A percentile compares a stretch with the other conserved stretches of the same genome.
Conservation (phyloP, 2,797 vertebrate genomes). For the Poecile montanus region DNA sequence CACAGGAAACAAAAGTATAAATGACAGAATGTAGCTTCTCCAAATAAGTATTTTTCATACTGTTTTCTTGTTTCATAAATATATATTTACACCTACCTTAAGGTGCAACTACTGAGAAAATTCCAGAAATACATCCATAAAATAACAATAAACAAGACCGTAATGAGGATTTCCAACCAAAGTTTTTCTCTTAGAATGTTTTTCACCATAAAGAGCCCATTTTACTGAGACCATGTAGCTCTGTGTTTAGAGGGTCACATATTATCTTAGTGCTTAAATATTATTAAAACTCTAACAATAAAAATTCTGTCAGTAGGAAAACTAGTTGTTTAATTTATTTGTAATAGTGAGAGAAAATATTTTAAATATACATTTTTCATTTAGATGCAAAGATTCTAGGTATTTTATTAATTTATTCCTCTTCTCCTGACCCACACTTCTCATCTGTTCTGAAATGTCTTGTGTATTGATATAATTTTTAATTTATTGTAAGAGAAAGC, state of each 20-base stretch:
- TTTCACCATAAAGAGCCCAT: not conserved
- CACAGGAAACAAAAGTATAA: not conserved
- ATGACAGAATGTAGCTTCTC: not conserved
- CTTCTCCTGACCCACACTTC: not conserved
- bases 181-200: not conserved
- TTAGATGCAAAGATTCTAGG: not conserved
- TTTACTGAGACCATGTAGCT: not conserved
- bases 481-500: not conserved
- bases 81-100: not conserved
- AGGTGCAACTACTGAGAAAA: not conserved
- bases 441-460: not conserved
- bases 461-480: not conserved
- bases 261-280: not conserved
- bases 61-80: not conserved
- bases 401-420: not conserved
- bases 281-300: not conserved
- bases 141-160: not conserved
- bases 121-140: not conserved
- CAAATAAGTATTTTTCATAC: not conserved
- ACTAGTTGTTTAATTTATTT: not conserved
- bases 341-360: not conserved
- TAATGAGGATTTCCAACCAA: not conserved
- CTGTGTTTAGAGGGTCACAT: not conserved
- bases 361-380: not conserved
- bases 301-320: not conserved